Evolutionary conservation across 2,888 invertebrate genomes (phyloP).

Genomic region (Ditula angustiorana): DNA sequence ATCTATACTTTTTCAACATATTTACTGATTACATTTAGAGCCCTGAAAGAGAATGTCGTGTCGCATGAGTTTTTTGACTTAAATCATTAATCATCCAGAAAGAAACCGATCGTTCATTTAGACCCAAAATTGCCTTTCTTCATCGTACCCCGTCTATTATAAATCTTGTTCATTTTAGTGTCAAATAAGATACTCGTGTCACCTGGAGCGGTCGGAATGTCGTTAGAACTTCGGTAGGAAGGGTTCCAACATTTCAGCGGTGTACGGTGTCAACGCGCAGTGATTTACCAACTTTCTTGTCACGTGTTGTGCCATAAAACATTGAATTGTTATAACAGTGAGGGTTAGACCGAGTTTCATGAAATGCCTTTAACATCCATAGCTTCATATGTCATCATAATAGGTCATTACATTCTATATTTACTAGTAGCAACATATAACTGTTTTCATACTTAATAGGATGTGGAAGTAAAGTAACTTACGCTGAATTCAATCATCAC

Average conservation of each 20-base stretch:
- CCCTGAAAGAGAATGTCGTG: no score
- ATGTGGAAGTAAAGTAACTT: no score
- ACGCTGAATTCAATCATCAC: no score
- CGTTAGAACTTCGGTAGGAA: slow-evolving; percentile 10
- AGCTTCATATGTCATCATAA: no score
- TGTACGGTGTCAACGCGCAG: slow-evolving; percentile 17
- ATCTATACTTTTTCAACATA: neutral
- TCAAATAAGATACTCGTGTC: neutral
- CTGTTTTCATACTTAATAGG: no score
- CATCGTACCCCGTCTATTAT: neutral
- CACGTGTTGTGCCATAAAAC: slow-evolving; percentile 8
- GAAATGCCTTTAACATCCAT: no score
- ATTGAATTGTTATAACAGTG: neutral
- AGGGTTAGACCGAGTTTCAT: neutral
- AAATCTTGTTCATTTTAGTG: neutral
- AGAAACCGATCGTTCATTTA: no score
- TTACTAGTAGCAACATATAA: no score
- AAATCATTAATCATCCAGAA: no score
- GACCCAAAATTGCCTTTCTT: neutral
- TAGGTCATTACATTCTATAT: no score
- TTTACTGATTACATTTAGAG: neutral
- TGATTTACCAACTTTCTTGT: slow-evolving; percentile 33
- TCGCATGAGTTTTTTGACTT: no score
- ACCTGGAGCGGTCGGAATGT: slow-evolving; percentile 23
- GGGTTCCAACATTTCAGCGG: neutral